Conservation (phyloP, 2,888 invertebrate genomes). For the Monopis laevigella region DNA sequence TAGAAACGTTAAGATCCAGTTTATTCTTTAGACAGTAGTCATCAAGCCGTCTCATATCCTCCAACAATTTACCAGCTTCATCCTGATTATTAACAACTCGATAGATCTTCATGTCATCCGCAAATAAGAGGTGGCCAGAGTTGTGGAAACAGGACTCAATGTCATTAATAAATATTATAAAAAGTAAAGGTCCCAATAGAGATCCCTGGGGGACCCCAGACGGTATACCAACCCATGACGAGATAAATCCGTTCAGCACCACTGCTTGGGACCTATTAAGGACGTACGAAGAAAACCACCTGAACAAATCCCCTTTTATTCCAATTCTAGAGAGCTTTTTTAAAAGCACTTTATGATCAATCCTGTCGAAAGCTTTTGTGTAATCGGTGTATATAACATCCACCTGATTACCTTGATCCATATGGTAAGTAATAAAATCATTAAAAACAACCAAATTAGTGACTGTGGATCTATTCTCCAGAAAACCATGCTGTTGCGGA, state of each 20-base stretch:
- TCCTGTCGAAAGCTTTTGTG: slow-evolving; percentile 18
- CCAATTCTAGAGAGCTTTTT: slow-evolving; percentile 3
- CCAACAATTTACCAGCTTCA: background rate
- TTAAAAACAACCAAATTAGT: slow-evolving; percentile 17
- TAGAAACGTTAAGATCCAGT: slow-evolving; percentile 5
- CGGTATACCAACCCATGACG: too few relatives aligned
- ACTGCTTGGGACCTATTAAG: slow-evolving; percentile 11
- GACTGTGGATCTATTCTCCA: slow-evolving; percentile 17
- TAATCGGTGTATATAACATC: slow-evolving; percentile 19
- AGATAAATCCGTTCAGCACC: slow-evolving; percentile 9
- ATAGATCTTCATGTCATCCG: slow-evolving; percentile 13
- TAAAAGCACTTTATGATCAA: slow-evolving; percentile 11
- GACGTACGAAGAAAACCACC: slow-evolving; percentile 13
- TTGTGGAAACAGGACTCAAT: background rate
- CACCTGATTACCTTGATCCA: slow-evolving; percentile 13
- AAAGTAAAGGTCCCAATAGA: slow-evolving; percentile 12
- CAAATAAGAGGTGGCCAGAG: slow-evolving; percentile 4
- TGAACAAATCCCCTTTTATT: background rate
- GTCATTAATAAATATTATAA: slow-evolving; percentile 11
- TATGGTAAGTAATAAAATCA: background rate
- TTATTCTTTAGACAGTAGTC: slow-evolving; percentile 1
- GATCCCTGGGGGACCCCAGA: slow-evolving; percentile 15
- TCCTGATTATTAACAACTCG: background rate
- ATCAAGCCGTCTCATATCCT: background rate
- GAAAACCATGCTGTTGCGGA: slow-evolving; percentile 16